These are phyloP conservation scores for Nothura maculosa DNA, from an alignment of 2,797 vertebrate species.

Conservation along the genomic window DNA sequence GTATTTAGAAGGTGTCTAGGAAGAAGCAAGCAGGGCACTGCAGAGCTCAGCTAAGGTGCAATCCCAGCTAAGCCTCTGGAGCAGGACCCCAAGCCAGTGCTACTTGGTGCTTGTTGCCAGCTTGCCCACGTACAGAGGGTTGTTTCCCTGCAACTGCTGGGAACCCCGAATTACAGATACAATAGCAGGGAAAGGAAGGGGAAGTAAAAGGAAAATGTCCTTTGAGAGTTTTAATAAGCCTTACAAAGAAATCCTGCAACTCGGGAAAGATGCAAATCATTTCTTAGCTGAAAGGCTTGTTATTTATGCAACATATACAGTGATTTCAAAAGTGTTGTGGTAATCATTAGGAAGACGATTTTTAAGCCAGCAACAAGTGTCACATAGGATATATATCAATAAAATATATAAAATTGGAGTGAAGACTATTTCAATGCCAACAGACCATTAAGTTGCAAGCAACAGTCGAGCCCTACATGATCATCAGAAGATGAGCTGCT, in stretches of 20 bases:
- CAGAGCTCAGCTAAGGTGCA: background rate
- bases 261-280: slow-evolving; percentile 56
- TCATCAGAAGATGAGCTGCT: slow-evolving; percentile 1
- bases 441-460: background rate
- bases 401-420: background rate
- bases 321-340: slow-evolving; percentile 27
- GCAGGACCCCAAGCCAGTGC: background rate
- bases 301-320: slow-evolving; percentile 55
- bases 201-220: slow-evolving; percentile 56
- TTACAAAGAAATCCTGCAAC: slow-evolving; percentile 49
- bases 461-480: background rate
- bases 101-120: slow-evolving; percentile 4
- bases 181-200: background rate
- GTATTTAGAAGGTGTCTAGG: background rate
- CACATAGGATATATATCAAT: background rate
- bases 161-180: slow-evolving; percentile 39
- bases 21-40: background rate
- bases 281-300: slow-evolving; percentile 11
- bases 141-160: background rate
- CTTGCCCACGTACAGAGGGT: background rate
- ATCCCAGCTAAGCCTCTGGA: background rate
- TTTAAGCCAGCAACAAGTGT: slow-evolving; percentile 50
- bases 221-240: slow-evolving; percentile 59
- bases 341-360: slow-evolving; percentile 30
- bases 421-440: slow-evolving; percentile 20